Conservation (phyloP, 2,888 invertebrate genomes). For the Hololepta plana region DNA sequence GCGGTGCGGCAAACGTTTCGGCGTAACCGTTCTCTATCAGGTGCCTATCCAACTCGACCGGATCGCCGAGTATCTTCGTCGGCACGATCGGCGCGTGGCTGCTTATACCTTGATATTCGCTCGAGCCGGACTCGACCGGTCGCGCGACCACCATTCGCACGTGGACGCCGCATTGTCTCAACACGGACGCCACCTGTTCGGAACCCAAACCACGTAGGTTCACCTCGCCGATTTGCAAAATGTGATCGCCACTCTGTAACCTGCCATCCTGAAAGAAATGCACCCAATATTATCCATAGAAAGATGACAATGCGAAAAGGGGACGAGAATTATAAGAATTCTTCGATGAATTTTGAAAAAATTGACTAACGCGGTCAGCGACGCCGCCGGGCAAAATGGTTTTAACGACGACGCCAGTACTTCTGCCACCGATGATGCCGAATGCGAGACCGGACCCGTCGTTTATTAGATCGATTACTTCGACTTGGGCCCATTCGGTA, state of each 20-base stretch:
- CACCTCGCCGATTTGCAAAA: conserved; percentile 87
- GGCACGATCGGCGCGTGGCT: conserved; percentile 71
- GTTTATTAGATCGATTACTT: conserved; percentile 83
- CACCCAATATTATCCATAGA: not conserved
- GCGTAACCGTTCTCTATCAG: conserved; percentile 45
- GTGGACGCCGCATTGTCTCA: conserved; percentile 75
- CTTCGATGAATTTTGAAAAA: conserved; percentile 1
- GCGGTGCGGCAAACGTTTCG: conserved; percentile 25
- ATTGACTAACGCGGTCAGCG: conserved; percentile 61
- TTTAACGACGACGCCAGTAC: conserved; percentile 87
- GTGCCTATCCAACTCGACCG: conserved; percentile 61
- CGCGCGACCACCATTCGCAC: conserved; percentile 76
- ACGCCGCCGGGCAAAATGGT: conserved; percentile 86
- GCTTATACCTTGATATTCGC: conserved; percentile 45
- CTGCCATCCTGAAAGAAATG: conserved; percentile 61
- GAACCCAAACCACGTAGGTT: conserved; percentile 93
- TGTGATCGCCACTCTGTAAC: conserved; percentile 93
- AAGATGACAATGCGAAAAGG: not conserved
- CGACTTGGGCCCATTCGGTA: conserved; percentile 92
- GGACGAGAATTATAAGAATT: conserved; percentile 2
- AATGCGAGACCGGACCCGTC: conserved; percentile 86
- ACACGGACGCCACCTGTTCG: conserved; percentile 81
- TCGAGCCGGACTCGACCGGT: conserved; percentile 49
- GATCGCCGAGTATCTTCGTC: conserved; percentile 65
- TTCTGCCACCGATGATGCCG: conserved; percentile 82